A percentile compares a stretch with the other conserved stretches of the same genome.
Conservation (phyloP, 2,888 invertebrate species). For the Drosophila mimetica region DNA sequence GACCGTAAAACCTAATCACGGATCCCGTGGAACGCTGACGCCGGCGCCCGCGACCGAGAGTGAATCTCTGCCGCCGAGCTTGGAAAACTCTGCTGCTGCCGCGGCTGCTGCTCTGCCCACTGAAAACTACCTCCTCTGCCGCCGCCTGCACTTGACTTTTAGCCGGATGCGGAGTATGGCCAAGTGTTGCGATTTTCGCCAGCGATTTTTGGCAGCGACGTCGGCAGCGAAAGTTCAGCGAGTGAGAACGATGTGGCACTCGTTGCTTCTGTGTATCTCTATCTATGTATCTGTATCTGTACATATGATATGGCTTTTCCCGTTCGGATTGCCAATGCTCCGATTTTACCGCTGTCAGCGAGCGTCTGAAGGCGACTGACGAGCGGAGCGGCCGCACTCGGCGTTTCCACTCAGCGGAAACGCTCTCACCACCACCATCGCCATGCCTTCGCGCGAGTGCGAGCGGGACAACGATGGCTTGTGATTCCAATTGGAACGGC, state of each 20-base stretch:
- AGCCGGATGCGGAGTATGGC: slow-evolving; percentile 24
- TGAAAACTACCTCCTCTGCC: slow-evolving; percentile 3
- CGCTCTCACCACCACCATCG: slow-evolving; percentile 15
- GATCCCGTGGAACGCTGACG: slow-evolving; percentile 59
- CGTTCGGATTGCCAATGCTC: slow-evolving; percentile 32
- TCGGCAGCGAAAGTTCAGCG: slow-evolving; percentile 12
- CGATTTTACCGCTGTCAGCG: slow-evolving; percentile 39
- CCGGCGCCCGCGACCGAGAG: slow-evolving; percentile 46
- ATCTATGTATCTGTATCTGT: neutral
- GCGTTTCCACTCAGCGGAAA: slow-evolving; percentile 33
- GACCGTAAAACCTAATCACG: slow-evolving; percentile 83
- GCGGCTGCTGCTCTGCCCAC: slow-evolving; percentile 12
- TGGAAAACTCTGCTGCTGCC: slow-evolving; percentile 35
- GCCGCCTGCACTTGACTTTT: slow-evolving; percentile 51
- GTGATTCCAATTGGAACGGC: slow-evolving; percentile 72
- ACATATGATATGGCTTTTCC: neutral
- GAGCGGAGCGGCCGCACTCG: slow-evolving; percentile 9
- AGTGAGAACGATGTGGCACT: slow-evolving; percentile 21
- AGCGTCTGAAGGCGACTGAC: slow-evolving; percentile 37
- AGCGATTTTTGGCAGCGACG: slow-evolving; percentile 56
- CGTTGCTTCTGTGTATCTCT: slow-evolving; percentile 16
- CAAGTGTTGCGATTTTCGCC: slow-evolving; percentile 44
- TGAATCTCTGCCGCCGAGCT: slow-evolving; percentile 43
- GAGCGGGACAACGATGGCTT: slow-evolving; percentile 21
- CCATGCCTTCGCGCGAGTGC: neutral